Evolutionary conservation across 2,888 invertebrate genomes (phyloP), one percentile per base, ranked within the genome.

Genomic region (Mystacides longicornis): DNA sequence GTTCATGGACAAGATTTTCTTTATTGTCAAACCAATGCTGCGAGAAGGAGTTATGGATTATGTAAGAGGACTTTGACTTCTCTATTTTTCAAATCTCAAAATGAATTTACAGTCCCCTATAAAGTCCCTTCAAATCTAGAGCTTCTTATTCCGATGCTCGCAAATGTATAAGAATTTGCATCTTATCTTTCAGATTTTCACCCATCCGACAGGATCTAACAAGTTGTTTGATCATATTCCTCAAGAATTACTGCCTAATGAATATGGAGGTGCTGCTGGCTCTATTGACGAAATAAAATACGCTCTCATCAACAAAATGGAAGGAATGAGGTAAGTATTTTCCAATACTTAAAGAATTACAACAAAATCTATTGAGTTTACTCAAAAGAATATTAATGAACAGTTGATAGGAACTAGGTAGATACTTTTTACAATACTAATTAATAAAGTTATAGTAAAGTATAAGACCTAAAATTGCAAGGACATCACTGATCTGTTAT

Each of bases 181-280:
- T 47, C 27, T 2, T 33, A 21, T 37, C 11, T 11, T 49, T 49
- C 37, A 86, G 85, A 78, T 86, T 23, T 82, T 85, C 63, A 86
- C 85, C 69, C 87, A 87, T 67, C 73, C 80, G 60, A 84, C 86
- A 0, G 81, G 81, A 62, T 79, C 86, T 0, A 78, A 78, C 3
- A 83, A 84, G 0, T 68, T 87, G 0, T 82, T 77, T 64, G 74
- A 85, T 51, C 81, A 78, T 63, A 74, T 87, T 33, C 81, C 86
- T 0, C 76, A 72, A 62, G 81, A 85, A 45, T 68, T 86, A 56
- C 64, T 87, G 51, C 86, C 87, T 0, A 72, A 75, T 21, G 87
- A 87, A 64, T 86, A 85, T 60, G 87, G 87, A 22, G 87, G 87
- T 0, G 73, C 78, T 52, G 80, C 79, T 0, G 83, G 83, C n/a